Evolutionary conservation across 2,888 invertebrate species (phyloP), one percentile per base, ranked within the genome.

Genomic region (Antheraea assamensis): DNA sequence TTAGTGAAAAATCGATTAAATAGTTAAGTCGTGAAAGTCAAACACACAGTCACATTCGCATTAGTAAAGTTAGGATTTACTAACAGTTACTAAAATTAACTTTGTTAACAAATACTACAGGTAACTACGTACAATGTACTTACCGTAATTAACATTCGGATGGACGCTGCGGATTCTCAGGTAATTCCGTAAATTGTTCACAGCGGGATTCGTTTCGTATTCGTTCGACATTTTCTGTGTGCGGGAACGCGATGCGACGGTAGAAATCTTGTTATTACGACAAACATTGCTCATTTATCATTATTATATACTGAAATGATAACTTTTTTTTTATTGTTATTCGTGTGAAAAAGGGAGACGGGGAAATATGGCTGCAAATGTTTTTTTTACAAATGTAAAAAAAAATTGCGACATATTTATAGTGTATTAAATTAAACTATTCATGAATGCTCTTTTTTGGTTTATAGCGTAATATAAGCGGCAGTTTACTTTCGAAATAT

Each of bases 141-240:
- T 92, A 97, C 97, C 96, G 86, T 97, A 97, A 87, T 97, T 95
- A 73, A 97, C 94, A 80, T 96, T 91, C 0, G 97, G 97, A 73
- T 97, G 97, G 21, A 97, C 96, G 61, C 97, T 96, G 71, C 96
- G 96, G 75, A 97, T 96, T 74, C 95, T 90, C 58, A 97, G 89
- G 88, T 97, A 97, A 81, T 96, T 96, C 76, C 96, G 95, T 81
- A 98, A 96, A 84, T 96, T 96, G 73, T 92, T 95, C 75, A 97
- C 96, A 35, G 97, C 95, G 72, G 95, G 86, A 66, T 92, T 83
- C 27, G 79, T 81, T 70, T 82, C 83, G 79, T 84, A 86, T 74
- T 89, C 84, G 27, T 74, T 82, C 66, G 85, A 58, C 88, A 88
- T 88, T 81, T 80, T 83, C 66, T 30, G n/a, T 66, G 24, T 58